Base-by-base conservation (phyloP, 1,140 invertebrate genomes). In the Pseudoatta argentina region DNA sequence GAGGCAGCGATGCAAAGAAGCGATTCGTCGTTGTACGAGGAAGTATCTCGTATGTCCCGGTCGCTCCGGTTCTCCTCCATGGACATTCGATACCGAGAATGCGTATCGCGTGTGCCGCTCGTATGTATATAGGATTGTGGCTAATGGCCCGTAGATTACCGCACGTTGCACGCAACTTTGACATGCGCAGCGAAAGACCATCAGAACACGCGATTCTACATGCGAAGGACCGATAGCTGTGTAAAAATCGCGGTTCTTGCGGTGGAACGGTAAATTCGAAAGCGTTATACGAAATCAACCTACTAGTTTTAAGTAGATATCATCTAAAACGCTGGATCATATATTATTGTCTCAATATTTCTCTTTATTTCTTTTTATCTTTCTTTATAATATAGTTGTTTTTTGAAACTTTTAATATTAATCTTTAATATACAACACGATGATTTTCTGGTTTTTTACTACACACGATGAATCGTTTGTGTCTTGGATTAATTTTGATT, bases 131-230 rank as follows among this genome's bases (percentile, higher is more conserved):
- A 88, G 89, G 90, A 91, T 91, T 90, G 91, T 89, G 86, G 91
- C 92, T 95, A 95, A 95, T 95, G 94, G 94, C 88, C 92, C 90
- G 91, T 94, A 92, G 93, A 92, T 94, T 93, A 93, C 89, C 86
- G 86, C 88, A 64, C 86, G 81, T 89, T 90, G 90, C 92, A 93
- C 92, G 93, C 92, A 93, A 93, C 92, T 91, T 91, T 82, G 91
- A 92, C 91, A 79, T 89, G 87, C 78, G 87, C 86, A 72, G 75
- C 71, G 86, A 86, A 71, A 79, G 78, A 59, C 44, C 86, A 73
- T 83, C 82, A 63, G 73, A 90, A 91, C 75, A 91, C 55, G 30
- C 89, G 89, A 91, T 91, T 91, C 30, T 63, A 61, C 44, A 59
- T 71, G 27, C 72, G 71, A 88, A 59, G 75, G 88, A 55, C 51